Conservation (phyloP, 2,113 vertebrate species). For the pig (Sus scrofa) region T2T-Sscrofa CM000829.6:57793501-57794000, state of each 20-base stretch:
- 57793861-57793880: background rate
- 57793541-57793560: conserved; percentile 82
- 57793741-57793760: background rate
- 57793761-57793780: background rate
- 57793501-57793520: conserved; percentile 79
- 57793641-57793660: background rate
- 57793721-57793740: background rate
- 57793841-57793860: background rate
- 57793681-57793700: background rate
- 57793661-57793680: background rate
- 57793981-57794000: background rate
- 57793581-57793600: conserved; percentile 60
- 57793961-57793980: background rate
- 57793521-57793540: conserved; percentile 80
- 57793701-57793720: conserved; percentile 9
- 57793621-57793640: conserved; percentile 14
- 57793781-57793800: background rate
- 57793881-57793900: background rate
- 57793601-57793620: conserved; percentile 43
- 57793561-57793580: conserved; percentile 82
- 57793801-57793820: background rate
- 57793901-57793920: background rate
- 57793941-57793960: background rate
- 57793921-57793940: background rate
- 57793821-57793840: background rate